Conservation (phyloP, 2,888 invertebrate genomes). For the Branchipolynoe longqiensis region DNA sequence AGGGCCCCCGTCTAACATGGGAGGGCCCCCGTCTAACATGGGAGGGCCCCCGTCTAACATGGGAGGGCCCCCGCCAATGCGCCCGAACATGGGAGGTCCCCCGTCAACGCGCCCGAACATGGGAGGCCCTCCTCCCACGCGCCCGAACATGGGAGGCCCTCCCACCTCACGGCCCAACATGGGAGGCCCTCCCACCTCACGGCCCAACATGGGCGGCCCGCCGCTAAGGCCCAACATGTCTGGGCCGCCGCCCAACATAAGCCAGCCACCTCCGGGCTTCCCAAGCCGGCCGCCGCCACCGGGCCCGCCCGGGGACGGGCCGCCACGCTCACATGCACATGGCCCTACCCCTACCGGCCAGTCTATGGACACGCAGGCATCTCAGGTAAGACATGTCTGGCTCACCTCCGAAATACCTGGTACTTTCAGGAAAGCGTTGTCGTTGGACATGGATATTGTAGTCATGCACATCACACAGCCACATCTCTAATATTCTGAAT, state of each 20-base stretch:
- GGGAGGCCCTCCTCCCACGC: not conserved
- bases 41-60: too few species aligned
- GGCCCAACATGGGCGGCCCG: conserved; percentile 2
- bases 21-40: too few species aligned
- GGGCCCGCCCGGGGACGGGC: not conserved
- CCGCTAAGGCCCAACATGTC: not conserved
- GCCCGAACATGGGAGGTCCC: conserved; percentile 14
- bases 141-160: conserved; percentile 15
- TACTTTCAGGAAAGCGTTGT: too few species aligned
- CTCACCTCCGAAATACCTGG: too few species aligned
- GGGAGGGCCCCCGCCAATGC: not conserved
- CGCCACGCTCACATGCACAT: not conserved
- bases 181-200: conserved; percentile 6
- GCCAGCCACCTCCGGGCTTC: conserved; percentile 19
- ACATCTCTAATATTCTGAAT: too few species aligned
- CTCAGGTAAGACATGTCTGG: too few species aligned
- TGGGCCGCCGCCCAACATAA: too few species aligned
- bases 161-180: conserved; percentile 57
- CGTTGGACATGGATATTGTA: too few species aligned
- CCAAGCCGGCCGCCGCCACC: conserved; percentile 4
- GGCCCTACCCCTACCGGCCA: not conserved
- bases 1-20: too few species aligned
- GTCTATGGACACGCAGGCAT: conserved; percentile 19
- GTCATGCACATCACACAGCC: too few species aligned
- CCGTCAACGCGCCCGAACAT: not conserved